Conservation (phyloP, 2,113 vertebrate species). For the Jaculus jaculus region DNA sequence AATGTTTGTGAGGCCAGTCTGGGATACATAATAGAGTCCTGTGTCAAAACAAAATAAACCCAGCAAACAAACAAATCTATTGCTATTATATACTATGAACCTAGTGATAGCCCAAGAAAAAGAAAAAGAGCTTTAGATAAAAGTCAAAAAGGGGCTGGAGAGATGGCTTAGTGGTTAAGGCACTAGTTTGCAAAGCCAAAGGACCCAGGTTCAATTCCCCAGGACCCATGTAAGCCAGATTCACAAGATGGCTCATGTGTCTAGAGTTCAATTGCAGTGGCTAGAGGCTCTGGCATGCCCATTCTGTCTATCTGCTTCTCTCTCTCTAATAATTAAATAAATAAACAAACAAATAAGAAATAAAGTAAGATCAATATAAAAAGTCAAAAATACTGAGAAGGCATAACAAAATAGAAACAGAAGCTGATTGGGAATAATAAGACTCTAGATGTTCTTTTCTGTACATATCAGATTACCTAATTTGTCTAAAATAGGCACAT, state of each 20-base stretch:
- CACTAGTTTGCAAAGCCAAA: no score
- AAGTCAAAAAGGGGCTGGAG: neutral
- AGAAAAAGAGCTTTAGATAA: neutral
- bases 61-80: neutral
- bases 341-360: no score
- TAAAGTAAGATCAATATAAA: no score
- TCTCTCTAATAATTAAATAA: no score
- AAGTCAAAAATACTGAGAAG: neutral
- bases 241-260: no score
- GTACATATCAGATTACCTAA: neutral
- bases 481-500: slow-evolving; percentile 19
- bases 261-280: no score
- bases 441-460: neutral
- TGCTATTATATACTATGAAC: neutral
- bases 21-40: neutral
- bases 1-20: neutral
- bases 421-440: neutral
- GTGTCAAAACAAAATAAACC: neutral
- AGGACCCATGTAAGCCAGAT: no score
- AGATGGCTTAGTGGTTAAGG: no score
- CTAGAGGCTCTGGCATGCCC: no score
- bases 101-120: neutral
- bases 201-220: no score
- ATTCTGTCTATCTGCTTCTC: no score
- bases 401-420: neutral